Base-by-base conservation (phyloP, 2,888 invertebrate genomes). In the Odontocerum albicorne region DNA sequence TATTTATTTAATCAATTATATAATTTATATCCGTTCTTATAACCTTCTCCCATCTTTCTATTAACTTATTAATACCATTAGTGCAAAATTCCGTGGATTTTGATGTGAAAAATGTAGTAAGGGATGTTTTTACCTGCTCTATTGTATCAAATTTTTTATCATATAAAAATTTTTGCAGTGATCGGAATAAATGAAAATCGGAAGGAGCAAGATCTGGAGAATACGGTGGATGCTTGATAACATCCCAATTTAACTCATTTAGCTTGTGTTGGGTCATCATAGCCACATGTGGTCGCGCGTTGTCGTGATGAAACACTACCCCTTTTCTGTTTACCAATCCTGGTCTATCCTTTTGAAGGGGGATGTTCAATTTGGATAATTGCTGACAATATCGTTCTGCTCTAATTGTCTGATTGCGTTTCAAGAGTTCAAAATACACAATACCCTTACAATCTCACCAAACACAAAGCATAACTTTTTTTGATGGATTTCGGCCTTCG, bases 331-430 rank as follows among this genome's bases (percentile, higher is more conserved):
- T 49, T 49, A 49, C 38, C 49, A 49, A 39, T 49, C 39, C 49
- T 49, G 49, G 39, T 49, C 49, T 49, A 49, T 39, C 49, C 49
- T 49, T 49, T 49, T 36, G 49, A 49, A 49, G 39, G 36, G 39
- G 38, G 49, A 49, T 49, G 49, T 39, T 49, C 38, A 49, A 49
- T 49, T 49, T 49, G 49, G 39, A 49, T 49, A 36, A 49, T 49
- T 49, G 36, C 49, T 49, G 49, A 49, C 49, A 49, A 49, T 49
- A 49, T 49, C 49, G 49, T 49, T 49, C 49, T 49, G 49, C 49
- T 49, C 38, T 49, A 49, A 49, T 49, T 38, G 36, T 49, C 49
- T 49, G 49, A 49, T 49, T 49, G 49, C 49, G 39, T 45, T 45
- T 33, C 45, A 45, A 45, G 45, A 45, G 45, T 45, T 45, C 33